Base-by-base conservation (phyloP, 1,140 invertebrate species). In the Calycopis cecrops region DNA sequence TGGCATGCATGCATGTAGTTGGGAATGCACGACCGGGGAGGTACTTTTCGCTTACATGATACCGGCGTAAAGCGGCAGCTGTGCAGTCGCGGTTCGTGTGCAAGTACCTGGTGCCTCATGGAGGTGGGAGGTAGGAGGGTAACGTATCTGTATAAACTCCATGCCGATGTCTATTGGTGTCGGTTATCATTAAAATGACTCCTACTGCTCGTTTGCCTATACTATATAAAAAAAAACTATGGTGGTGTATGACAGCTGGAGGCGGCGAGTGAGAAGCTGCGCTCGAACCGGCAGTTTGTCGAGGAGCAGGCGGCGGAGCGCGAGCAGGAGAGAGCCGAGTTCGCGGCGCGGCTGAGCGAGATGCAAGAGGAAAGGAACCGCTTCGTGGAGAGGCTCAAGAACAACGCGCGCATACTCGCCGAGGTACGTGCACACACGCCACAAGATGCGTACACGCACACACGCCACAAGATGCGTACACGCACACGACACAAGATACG, bases 241-340 rank as follows among this genome's bases (percentile, higher is more conserved):
- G 6, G 2, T 28, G 21, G 28, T 16, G 6, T 9, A 7, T 33
- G 12, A 37, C 71, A 96, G 94, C 90, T 95, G 68, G 92, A 93
- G 60, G 93, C 92, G 38, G 93, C 94, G 21, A 94, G 95, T 84
- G 94, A 94, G 57, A 93, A 95, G 85, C 87, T 95, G 38, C 90
- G 90, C 65, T 89, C 91, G 11, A 94, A 92, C 1, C 88, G 92
- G 0, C 89, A 91, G 73, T 95, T 95, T 84, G 88, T 95, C 56
- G 94, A 95, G 68, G 94, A 95, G 71, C 94, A 95, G 79, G 93
- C 94, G 17, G 83, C 79, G 35, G 94, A 96, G 74, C 88, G 94
- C 33, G 94, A 95, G 84, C 86, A 87, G 52, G 94, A 95, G 81
- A 89, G 94, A 17, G 94, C 95, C 77, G 94, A 95, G 64, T 93